Conservation (phyloP, 2,888 invertebrate species). For the Aphodius granarius region DNA sequence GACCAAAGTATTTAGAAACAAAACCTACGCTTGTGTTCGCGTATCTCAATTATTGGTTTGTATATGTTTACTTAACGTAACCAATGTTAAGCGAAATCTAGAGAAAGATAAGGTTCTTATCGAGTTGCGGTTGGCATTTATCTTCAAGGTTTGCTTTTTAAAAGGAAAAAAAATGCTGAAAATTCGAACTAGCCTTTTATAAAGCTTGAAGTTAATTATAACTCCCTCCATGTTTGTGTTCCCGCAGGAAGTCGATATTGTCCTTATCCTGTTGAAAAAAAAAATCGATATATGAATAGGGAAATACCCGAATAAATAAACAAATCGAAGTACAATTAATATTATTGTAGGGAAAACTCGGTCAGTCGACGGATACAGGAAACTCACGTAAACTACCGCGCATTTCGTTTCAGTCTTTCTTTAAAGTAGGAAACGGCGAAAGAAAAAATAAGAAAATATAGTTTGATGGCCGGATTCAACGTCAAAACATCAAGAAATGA, state of each 20-base stretch:
- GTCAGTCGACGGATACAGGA: background rate
- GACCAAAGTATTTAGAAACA: background rate
- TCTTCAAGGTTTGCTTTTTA: background rate
- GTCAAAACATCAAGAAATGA: background rate
- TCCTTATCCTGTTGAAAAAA: background rate
- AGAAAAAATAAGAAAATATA: background rate
- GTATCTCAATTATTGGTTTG: background rate
- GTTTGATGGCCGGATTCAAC: background rate
- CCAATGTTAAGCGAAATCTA: background rate
- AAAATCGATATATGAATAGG: background rate
- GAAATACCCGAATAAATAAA: background rate
- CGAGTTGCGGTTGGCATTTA: background rate
- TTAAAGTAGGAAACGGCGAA: background rate
- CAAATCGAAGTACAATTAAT: background rate
- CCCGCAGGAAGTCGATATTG: background rate
- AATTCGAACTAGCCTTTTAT: no score
- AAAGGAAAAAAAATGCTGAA: background rate
- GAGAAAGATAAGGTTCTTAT: background rate
- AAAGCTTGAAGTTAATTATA: background rate
- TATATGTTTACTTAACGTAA: background rate
- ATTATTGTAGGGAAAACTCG: background rate
- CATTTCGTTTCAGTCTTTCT: no score
- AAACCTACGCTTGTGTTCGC: background rate
- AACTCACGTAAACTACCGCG: no score
- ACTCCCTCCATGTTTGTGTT: background rate